A percentile compares a stretch with the other conserved stretches of the same genome.
These are phyloP conservation scores for Camelus dromedarius DNA, from an alignment of 2,113 vertebrate species.

Conservation along the genomic window DNA sequence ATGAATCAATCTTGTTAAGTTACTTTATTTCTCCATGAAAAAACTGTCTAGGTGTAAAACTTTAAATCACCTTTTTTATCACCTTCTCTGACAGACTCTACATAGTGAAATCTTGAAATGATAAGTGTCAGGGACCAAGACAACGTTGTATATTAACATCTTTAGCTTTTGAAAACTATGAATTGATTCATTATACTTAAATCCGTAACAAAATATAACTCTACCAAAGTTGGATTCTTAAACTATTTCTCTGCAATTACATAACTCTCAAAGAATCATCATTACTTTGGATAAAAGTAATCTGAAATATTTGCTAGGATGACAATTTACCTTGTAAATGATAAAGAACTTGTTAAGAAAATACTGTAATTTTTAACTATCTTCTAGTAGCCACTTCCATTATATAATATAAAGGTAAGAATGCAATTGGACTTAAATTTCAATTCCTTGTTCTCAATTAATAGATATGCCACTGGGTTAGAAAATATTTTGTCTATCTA, in stretches of 20 bases:
- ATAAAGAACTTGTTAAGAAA: constrained; percentile 43
- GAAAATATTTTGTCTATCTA: constrained; percentile 42
- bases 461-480: neutral
- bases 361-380: constrained; percentile 32
- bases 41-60: neutral
- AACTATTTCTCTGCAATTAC: constrained; percentile 45
- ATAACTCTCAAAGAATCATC: neutral
- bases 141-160: constrained; percentile 34
- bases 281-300: constrained; percentile 43
- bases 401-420: constrained; percentile 39
- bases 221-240: neutral
- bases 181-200: neutral
- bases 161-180: constrained; percentile 45
- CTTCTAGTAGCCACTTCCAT: neutral
- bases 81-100: neutral
- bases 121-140: neutral
- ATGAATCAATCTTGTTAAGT: constrained; percentile 2
- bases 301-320: neutral
- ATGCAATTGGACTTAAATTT: constrained; percentile 51
- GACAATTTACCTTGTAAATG: constrained; percentile 41
- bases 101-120: constrained; percentile 46
- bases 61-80: constrained; percentile 52
- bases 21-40: constrained; percentile 26
- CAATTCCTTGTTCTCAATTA: constrained; percentile 8
- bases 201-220: constrained; percentile 35